phyloP scores from a whole-genome alignment of 2,888 invertebrate species.

The Linyphia triangularis region DNA sequence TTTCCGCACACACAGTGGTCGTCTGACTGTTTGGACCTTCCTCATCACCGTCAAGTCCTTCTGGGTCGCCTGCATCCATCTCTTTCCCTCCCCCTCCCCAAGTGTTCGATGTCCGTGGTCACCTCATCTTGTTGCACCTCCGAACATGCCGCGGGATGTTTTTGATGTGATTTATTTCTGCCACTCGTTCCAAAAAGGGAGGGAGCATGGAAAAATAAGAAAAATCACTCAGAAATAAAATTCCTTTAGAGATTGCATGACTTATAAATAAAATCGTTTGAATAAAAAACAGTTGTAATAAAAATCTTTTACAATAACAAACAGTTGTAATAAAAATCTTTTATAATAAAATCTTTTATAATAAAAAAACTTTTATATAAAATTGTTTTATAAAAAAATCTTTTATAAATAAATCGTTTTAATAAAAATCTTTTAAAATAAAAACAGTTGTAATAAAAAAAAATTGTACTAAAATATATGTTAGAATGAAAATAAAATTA shows the following conservation, averaged over 20 bases:
- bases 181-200: not conserved
- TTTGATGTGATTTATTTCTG: constrained; percentile 60
- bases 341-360: no score
- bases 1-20: constrained; percentile 34
- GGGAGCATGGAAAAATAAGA: not conserved
- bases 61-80: not conserved
- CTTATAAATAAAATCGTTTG: no score
- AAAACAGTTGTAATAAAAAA: no score
- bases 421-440: no score
- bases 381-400: no score
- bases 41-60: constrained; percentile 51
- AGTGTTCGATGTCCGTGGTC: not conserved
- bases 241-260: not conserved
- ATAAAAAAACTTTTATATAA: no score
- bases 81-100: not conserved
- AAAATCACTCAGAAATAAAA: not conserved
- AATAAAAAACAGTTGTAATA: no score
- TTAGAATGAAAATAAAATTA: no score
- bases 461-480: no score
- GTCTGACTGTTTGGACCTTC: not conserved
- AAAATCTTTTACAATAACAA: no score
- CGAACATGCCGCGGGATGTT: constrained; percentile 38
- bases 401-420: no score
- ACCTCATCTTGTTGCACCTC: constrained; percentile 58
- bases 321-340: no score